Base-by-base conservation (phyloP, 2,888 invertebrate genomes). In the Periphyllus acericola region DNA sequence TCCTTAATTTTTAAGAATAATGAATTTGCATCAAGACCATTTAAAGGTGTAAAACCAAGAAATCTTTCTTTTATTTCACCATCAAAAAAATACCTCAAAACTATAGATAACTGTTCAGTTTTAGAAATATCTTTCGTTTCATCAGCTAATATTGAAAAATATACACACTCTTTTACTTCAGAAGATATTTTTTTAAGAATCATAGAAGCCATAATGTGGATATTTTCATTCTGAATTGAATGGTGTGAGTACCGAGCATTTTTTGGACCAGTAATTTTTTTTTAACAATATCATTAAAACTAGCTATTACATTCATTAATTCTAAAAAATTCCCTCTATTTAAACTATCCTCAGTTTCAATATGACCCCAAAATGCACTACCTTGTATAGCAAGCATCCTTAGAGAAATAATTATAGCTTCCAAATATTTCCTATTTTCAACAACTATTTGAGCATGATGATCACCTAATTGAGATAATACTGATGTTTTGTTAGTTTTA, bases 121-220 rank as follows among this genome's bases (percentile, higher is more conserved):
- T 81, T 81, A 29, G 81, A 55, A 55, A 81, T 81, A 60, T 81
- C 81, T 81, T 60, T 81, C 29, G 60, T 81, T 81, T 81, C 81
- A 60, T 60, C 60, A n/a, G 36, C 81, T 29, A 81, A 60, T 34
- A 81, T 29, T 32, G 60, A 55, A 81, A 81, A 81, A 36, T 36
- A 81, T 60, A 60, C 55, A n/a, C 60, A n/a, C 66, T 60, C 36
- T 29, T 81, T 81, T 46, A 81, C 29, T 60, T 81, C 81, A 25
- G 29, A 34, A 29, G 32, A 34, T 34, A 81, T 81, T 29, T 81
- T 52, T 81, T 81, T 66, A 32, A 60, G 36, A 46, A 81, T 60
- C 36, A 81, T 32, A 36, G 29, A 25, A 55, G 81, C 81, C 29
- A 32, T 66, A 55, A 81, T 81, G 55, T n/a, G 36, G 66, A 81